These are phyloP conservation scores for Drosophila melanosoma DNA, from an alignment of 2,888 invertebrate species.

Conservation along the genomic window DNA sequence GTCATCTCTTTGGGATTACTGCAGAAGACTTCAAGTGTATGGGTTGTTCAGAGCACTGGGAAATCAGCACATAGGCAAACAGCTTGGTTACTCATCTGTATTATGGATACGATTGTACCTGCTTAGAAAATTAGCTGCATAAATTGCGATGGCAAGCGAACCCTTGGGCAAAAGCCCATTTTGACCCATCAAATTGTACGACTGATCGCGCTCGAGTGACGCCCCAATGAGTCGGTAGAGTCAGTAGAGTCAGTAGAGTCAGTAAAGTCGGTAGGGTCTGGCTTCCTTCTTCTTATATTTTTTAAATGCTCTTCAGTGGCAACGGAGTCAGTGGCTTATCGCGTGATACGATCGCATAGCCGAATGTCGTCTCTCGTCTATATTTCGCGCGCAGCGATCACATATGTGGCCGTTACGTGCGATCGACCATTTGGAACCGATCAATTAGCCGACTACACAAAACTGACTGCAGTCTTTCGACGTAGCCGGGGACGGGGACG, in stretches of 20 bases:
- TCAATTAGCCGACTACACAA: constrained; percentile 83
- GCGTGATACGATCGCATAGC: constrained; percentile 83
- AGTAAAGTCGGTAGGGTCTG: constrained; percentile 14
- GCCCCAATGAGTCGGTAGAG: constrained; percentile 57
- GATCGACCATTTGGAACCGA: constrained; percentile 85
- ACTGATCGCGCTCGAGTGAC: constrained; percentile 51
- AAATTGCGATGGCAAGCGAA: constrained; percentile 17
- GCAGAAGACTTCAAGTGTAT: not conserved
- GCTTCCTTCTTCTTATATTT: constrained; percentile 36
- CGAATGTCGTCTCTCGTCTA: constrained; percentile 77
- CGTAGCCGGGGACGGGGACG: too few species aligned
- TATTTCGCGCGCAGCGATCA: constrained; percentile 55
- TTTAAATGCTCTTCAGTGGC: constrained; percentile 32
- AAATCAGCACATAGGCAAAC: constrained; percentile 3
- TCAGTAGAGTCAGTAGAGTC: constrained; percentile 13
- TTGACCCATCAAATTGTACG: constrained; percentile 37
- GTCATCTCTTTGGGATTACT: not conserved
- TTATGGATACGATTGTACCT: constrained; percentile 35
- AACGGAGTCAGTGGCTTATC: constrained; percentile 73
- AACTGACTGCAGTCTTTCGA: not conserved
- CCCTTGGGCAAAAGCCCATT: constrained; percentile 23
- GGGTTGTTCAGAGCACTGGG: not conserved
- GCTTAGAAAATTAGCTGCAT: constrained; percentile 40
- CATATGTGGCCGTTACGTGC: constrained; percentile 75
- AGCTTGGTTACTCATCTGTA: constrained; percentile 41